phyloP scores from a whole-genome alignment of 2,113 vertebrate genomes.

The Hymenochirus boettgeri region DNA sequence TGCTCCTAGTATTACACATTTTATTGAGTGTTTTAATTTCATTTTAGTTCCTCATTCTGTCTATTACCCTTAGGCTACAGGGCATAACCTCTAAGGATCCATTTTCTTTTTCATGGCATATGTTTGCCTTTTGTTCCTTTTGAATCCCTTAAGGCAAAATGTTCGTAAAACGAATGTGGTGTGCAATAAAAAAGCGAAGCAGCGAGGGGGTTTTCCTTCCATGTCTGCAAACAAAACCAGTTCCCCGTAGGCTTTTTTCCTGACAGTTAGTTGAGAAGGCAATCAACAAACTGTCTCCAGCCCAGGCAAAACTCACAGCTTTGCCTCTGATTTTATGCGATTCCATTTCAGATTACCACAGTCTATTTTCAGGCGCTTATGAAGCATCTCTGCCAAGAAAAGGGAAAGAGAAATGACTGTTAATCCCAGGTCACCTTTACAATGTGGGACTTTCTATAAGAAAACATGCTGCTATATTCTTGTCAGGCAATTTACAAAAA shows the following conservation, averaged over 20 bases:
- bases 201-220: slow-evolving; percentile 7
- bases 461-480: no score
- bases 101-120: not conserved
- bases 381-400: slow-evolving; percentile 33
- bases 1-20: not conserved
- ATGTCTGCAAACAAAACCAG: slow-evolving; percentile 11
- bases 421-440: slow-evolving; percentile 39
- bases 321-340: slow-evolving; percentile 35
- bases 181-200: slow-evolving; percentile 14
- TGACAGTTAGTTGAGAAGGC: slow-evolving; percentile 38
- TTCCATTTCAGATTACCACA: slow-evolving; percentile 39
- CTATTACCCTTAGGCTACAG: not conserved
- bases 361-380: slow-evolving; percentile 38
- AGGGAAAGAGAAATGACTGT: slow-evolving; percentile 25
- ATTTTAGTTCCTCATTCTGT: not conserved
- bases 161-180: slow-evolving; percentile 8
- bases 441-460: not conserved
- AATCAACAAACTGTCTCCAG: slow-evolving; percentile 37
- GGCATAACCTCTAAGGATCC: not conserved
- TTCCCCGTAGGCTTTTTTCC: slow-evolving; percentile 16
- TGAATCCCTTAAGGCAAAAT: not conserved
- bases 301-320: slow-evolving; percentile 32
- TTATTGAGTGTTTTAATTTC: not conserved
- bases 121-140: not conserved
- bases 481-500: no score